Evolutionary conservation across 2,113 vertebrate species (phyloP).

Genomic region (Geococcyx californianus): DNA sequence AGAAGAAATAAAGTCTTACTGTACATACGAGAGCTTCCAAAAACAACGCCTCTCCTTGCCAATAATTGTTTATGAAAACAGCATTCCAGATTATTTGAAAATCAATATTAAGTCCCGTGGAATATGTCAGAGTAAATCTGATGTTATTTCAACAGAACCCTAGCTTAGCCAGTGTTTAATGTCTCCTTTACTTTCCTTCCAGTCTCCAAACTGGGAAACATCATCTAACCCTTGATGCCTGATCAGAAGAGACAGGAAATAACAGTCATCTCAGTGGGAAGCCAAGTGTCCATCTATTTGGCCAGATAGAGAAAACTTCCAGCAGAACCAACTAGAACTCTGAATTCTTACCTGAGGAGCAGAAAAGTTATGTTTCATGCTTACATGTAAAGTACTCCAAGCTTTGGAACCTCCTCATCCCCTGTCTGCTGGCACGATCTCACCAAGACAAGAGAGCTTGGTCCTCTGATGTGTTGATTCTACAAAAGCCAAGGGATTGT

Average conservation of each 20-base stretch:
- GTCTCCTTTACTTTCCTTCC: background rate
- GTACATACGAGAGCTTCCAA: conserved; percentile 59
- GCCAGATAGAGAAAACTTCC: background rate
- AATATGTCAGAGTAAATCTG: conserved; percentile 49
- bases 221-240: background rate
- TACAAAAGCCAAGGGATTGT: background rate
- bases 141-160: conserved; percentile 40
- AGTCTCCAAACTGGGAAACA: background rate
- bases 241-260: background rate
- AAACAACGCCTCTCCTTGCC: conserved; percentile 55
- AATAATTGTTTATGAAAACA: conserved; percentile 70
- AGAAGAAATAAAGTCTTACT: conserved; percentile 61
- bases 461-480: background rate
- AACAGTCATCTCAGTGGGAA: background rate
- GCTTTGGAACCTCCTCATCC: background rate
- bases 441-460: background rate
- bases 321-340: background rate
- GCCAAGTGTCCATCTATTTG: background rate
- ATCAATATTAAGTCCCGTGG: conserved; percentile 53
- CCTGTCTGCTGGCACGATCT: rapidly evolving
- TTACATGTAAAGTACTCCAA: background rate
- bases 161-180: background rate
- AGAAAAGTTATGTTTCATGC: background rate
- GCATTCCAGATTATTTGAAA: conserved; percentile 65
- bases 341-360: background rate